phyloP scores from a whole-genome alignment of 2,888 invertebrate genomes.

The Epinotia bilunana region DNA sequence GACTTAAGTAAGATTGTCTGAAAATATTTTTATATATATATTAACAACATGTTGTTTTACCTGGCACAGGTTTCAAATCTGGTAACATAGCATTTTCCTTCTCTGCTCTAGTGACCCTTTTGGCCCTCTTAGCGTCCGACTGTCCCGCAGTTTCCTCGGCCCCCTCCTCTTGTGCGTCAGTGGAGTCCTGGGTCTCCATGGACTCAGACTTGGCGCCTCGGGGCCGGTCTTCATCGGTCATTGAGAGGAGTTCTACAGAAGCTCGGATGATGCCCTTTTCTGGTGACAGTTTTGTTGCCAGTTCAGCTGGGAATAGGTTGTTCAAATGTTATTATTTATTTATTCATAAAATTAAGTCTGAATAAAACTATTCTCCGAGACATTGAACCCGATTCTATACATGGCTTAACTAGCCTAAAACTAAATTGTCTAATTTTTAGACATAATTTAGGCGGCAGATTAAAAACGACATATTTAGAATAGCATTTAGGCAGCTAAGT shows the following conservation, averaged over 20 bases:
- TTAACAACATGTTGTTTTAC: slow-evolving; percentile 1
- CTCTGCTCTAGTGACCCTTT: slow-evolving; percentile 81
- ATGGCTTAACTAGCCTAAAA: too few relatives aligned
- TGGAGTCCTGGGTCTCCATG: slow-evolving; percentile 54
- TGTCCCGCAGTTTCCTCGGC: slow-evolving; percentile 71
- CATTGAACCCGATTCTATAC: too few relatives aligned
- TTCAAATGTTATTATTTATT: not conserved
- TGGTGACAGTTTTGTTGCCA: slow-evolving; percentile 87
- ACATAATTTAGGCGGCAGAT: too few relatives aligned
- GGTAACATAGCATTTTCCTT: slow-evolving; percentile 92
- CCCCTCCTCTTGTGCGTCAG: slow-evolving; percentile 49
- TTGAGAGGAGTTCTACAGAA: slow-evolving; percentile 91
- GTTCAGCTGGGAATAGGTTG: slow-evolving; percentile 69
- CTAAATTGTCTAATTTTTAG: too few relatives aligned
- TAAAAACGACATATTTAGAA: too few relatives aligned
- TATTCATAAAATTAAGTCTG: too few relatives aligned
- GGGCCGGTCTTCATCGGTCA: slow-evolving; percentile 88
- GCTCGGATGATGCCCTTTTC: slow-evolving; percentile 90
- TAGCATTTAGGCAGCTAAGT: too few relatives aligned
- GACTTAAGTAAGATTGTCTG: too few relatives aligned
- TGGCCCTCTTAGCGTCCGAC: slow-evolving; percentile 72
- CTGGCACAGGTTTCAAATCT: slow-evolving; percentile 83
- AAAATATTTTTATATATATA: too few relatives aligned
- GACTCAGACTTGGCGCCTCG: slow-evolving; percentile 78
- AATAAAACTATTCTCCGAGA: too few relatives aligned